Conservation (phyloP, 2,888 invertebrate genomes). For the Acrobasis repandana region DNA sequence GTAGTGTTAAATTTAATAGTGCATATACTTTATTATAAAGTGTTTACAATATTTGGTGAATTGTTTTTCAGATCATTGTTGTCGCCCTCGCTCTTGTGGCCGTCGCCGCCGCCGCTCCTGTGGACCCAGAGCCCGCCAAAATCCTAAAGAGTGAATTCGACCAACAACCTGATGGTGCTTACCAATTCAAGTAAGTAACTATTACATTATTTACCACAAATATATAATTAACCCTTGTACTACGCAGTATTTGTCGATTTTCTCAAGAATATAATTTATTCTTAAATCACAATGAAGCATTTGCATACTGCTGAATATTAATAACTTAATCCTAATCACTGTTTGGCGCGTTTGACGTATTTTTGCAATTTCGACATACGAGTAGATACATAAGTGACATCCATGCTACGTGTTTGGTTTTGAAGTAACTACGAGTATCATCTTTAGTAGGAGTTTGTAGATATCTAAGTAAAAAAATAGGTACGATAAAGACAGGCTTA, state of each 20-base stretch:
- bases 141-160: slow-evolving; percentile 54
- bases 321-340: slow-evolving; percentile 1
- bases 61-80: slow-evolving; percentile 38
- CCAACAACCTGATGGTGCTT: slow-evolving; percentile 55
- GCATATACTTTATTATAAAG: background rate
- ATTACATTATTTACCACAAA: slow-evolving; percentile 1
- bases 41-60: background rate
- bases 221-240: background rate
- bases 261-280: slow-evolving; percentile 2
- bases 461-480: too few species aligned
- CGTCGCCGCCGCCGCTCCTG: slow-evolving; percentile 51
- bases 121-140: slow-evolving; percentile 36
- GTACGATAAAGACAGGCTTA: too few species aligned
- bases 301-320: slow-evolving; percentile 19
- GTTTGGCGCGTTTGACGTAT: background rate
- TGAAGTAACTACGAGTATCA: background rate
- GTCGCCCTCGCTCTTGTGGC: slow-evolving; percentile 63
- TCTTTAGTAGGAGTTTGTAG: too few species aligned
- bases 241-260: slow-evolving; percentile 7
- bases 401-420: background rate
- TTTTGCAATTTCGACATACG: slow-evolving; percentile 7
- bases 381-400: background rate
- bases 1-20: background rate
- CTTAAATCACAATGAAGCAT: slow-evolving; percentile 17
- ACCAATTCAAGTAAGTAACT: slow-evolving; percentile 49